Base-by-base conservation (phyloP, 2,888 invertebrate species). In the Cheilosia soror region DNA sequence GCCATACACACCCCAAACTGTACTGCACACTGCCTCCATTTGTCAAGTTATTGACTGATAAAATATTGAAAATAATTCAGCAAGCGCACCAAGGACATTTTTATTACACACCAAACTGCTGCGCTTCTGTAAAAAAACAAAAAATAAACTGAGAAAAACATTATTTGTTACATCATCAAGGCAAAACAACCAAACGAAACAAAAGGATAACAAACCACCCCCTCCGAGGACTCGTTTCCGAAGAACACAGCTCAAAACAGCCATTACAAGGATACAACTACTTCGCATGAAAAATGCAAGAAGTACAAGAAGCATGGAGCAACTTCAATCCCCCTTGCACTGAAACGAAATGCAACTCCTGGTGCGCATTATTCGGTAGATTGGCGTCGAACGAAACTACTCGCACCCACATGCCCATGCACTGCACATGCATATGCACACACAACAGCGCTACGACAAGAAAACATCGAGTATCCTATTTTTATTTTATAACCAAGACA, bases 11-110 rank as follows among this genome's bases (percentile, higher is more conserved):
- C 9, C 3, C 11, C 1, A 66, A 42, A 40, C 31, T 40, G 51
- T 13, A 51, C 33, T 4, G 20, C n/a, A 27, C 53, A 55, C 69
- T 47, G 13, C 79, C 81, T 44, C 66, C 85, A 85, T 81, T 85
- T 85, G 85, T 85, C 85, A 85, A 85, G 85, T 85, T 85, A 85
- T 85, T 85, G 85, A 85, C 85, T 85, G 85, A 81, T 85, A 85
- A 85, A 85, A 85, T 85, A 85, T 85, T 85, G 85, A 85, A 81
- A 81, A 85, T 85, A 85, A 85, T 81, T 85, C 85, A 72, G 66
- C 68, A 37, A 81, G 81, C 76, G 62, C 85, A 72, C 76, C 81
- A 85, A 85, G 77, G 85, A 85, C 85, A 72, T 81, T 85, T 85
- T 85, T 85, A 85, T 77, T 85, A 68, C 84, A 81, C 71, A 85